Percentiles rank a stretch among this genome's conserved stretches.
These are phyloP conservation scores for Dolomedes plantarius DNA, from an alignment of 2,888 invertebrate genomes.

Conservation along the genomic window DNA sequence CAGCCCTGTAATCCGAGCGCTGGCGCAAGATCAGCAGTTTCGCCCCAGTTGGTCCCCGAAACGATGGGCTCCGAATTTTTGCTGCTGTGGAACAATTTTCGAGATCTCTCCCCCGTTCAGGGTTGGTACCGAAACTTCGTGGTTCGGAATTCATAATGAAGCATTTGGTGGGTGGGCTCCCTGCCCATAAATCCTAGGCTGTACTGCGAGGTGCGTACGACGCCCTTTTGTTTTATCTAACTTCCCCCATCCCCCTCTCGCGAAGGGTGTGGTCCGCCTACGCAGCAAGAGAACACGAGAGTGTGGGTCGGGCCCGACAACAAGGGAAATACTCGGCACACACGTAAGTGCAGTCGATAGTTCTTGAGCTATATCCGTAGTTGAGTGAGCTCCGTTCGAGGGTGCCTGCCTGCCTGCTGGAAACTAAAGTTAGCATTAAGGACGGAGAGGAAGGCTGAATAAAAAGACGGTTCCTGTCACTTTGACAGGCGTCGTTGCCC, in stretches of 20 bases:
- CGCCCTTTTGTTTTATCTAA: conserved; percentile 59
- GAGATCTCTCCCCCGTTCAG: not conserved
- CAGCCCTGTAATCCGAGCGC: too few species aligned
- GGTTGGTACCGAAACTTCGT: conserved; percentile 9
- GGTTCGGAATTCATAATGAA: conserved; percentile 63
- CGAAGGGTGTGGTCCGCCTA: conserved; percentile 35
- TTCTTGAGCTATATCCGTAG: not conserved
- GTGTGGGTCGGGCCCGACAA: not conserved
- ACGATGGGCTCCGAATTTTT: too few species aligned
- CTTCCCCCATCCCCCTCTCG: not conserved
- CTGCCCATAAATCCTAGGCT: conserved; percentile 20
- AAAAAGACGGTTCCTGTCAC: too few species aligned
- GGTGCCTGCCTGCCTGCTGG: too few species aligned
- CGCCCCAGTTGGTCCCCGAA: too few species aligned
- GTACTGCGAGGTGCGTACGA: conserved; percentile 10
- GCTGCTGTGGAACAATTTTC: not conserved
- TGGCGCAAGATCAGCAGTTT: too few species aligned
- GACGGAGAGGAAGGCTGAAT: too few species aligned
- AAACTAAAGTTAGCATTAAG: too few species aligned
- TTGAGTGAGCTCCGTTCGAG: too few species aligned
- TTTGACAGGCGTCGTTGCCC: too few species aligned
- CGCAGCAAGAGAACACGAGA: conserved; percentile 5
- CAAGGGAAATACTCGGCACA: too few species aligned
- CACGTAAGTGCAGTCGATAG: not conserved
- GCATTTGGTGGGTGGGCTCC: conserved; percentile 42